Evolutionary conservation across 2,797 vertebrate genomes (phyloP), one percentile per base, ranked within the genome.

Genomic region (Vireo griseus): DNA sequence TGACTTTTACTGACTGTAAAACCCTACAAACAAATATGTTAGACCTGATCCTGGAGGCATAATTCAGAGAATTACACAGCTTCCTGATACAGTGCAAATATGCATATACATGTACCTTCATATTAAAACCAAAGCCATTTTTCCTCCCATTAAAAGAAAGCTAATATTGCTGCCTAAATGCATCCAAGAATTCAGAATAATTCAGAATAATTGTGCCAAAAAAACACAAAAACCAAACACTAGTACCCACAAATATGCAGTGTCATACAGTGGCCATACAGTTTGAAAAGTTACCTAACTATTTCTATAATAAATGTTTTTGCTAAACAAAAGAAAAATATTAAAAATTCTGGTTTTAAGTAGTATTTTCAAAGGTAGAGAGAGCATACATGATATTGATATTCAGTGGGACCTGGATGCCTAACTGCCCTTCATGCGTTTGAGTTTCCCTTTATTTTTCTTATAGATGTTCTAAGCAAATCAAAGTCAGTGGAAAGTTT

Each of bases 1-100:
- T 65, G 42, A 44, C 42, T 95, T 95, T 85, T 91, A 37, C 17
- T 62, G 59, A 96, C 85, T 58, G 55, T 44, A 81, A 93, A 65
- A 80, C 72, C 75, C 66, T 66, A 59, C 18, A 84, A 62, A 86
- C 11, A 52, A 83, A 62, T 72, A 13, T 48, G 11, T n/a, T 85
- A 94, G 29, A 87, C 48, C 11, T 52, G 65, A 55, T 73, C 57
- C 79, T 92, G 62, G 20, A 94, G 54, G 25, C 86, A 42, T 76
- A 84, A 74, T 26, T 92, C 79, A 77, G 13, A 33, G 25, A 78
- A 86, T n/a, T 39, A 61, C 19, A 78, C 24, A 61, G 13, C 29
- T 9, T 59, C 45, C 10, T 13, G 86, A 11, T 35, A 26, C 13
- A 63, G 16, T n/a, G 19, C 6, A 71, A 74, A 45, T 47, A 39